Percentiles rank a stretch among this genome's conserved stretches.
Evolutionary conservation across 2,113 vertebrate species (phyloP).

Genomic region (Tragelaphus buxtoni): DNA sequence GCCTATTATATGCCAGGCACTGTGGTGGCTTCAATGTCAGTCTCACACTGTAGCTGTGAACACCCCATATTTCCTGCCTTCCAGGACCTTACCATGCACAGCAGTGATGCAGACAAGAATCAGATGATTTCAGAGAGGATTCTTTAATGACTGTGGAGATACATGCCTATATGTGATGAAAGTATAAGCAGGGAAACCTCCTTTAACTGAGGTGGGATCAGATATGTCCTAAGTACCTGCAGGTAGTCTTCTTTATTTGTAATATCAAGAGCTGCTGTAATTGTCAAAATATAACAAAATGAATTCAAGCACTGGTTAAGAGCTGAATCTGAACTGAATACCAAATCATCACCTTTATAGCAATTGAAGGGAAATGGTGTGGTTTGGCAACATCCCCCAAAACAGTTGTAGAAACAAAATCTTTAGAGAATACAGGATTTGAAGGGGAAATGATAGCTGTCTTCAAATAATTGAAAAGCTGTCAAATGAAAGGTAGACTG

Average conservation of each 20-base stretch:
- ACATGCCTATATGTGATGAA: background rate
- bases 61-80: background rate
- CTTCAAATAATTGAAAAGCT: background rate
- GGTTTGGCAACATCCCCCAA: background rate
- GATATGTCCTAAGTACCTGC: background rate
- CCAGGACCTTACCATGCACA: background rate
- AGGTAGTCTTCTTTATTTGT: background rate
- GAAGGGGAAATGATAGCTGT: background rate
- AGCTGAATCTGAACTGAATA: background rate
- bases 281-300: background rate
- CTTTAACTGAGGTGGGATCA: background rate
- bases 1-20: background rate
- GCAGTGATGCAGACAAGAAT: background rate
- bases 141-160: background rate
- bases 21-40: background rate
- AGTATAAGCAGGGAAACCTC: background rate
- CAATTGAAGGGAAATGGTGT: background rate
- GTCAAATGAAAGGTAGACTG: background rate
- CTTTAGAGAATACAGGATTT: background rate
- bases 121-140: background rate
- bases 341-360: background rate
- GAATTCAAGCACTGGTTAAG: background rate
- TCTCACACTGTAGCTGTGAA: background rate
- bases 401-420: background rate
- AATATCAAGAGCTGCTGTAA: background rate